These are phyloP conservation scores for Chrysopilus asiliformis DNA, from an alignment of 2,888 invertebrate species.

Conservation along the genomic window DNA sequence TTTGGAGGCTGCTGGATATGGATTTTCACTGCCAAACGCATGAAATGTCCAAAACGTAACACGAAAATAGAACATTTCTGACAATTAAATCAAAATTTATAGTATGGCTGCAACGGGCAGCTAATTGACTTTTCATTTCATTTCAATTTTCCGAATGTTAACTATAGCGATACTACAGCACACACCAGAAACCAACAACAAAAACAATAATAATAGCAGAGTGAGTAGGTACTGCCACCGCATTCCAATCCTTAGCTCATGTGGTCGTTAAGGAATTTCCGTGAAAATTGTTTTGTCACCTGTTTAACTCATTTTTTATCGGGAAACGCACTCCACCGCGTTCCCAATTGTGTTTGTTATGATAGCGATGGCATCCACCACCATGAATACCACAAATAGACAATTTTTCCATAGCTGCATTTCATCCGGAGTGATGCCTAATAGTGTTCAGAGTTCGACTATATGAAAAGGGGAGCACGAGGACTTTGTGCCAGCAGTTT, in stretches of 20 bases:
- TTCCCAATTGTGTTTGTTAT: no score
- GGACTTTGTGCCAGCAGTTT: no score
- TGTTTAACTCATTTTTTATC: constrained; percentile 15
- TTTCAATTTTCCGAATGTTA: constrained; percentile 1
- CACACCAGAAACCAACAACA: neutral
- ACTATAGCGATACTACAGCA: neutral
- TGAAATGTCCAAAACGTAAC: neutral
- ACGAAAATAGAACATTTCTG: neutral
- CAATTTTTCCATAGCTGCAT: no score
- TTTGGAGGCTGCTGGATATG: neutral
- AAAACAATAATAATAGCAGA: neutral
- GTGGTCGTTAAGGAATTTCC: constrained; percentile 11
- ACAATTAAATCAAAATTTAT: constrained; percentile 8
- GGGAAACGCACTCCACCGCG: no score
- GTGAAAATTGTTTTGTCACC: constrained; percentile 15
- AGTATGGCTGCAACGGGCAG: constrained; percentile 2
- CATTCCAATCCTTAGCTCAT: constrained; percentile 7
- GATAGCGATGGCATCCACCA: no score
- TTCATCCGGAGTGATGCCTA: no score
- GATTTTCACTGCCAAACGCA: constrained; percentile 5
- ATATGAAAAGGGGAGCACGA: neutral
- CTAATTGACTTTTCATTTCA: neutral
- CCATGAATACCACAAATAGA: no score
- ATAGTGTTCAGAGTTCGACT: neutral
- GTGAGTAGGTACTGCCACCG: neutral